A percentile compares a stretch with the other conserved stretches of the same genome.
These are phyloP conservation scores for Ammospiza maritima DNA, from an alignment of 2,797 vertebrate genomes.

Conservation along the genomic window DNA sequence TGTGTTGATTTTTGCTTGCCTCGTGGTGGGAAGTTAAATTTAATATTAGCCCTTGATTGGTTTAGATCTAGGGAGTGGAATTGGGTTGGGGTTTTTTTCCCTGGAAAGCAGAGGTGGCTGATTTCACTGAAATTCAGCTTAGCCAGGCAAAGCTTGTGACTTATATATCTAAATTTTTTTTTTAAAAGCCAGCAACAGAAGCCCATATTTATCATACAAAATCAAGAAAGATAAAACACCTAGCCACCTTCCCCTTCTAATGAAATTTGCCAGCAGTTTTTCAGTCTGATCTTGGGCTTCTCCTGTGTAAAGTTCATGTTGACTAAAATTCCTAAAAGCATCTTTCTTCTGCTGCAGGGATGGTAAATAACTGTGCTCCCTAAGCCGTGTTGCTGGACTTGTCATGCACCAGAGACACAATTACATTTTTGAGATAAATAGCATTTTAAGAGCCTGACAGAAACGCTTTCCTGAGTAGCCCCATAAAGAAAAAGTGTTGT, in stretches of 20 bases:
- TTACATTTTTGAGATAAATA: not conserved
- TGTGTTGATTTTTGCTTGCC: not conserved
- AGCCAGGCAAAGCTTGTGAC: not conserved
- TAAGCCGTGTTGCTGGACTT: not conserved
- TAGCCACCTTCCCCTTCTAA: not conserved
- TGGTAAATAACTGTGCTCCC: not conserved
- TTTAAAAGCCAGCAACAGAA: not conserved
- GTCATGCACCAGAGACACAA: not conserved
- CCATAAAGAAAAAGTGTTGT: not conserved
- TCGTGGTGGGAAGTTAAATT: not conserved
- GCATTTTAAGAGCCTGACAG: not conserved
- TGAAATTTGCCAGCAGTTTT: not conserved
- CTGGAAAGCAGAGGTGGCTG: not conserved
- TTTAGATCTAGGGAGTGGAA: not conserved
- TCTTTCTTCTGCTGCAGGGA: not conserved
- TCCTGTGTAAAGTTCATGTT: not conserved
- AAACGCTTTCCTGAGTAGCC: not conserved
- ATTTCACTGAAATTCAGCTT: not conserved
- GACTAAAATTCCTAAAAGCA: not conserved
- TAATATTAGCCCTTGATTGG: not conserved
- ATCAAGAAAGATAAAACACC: not conserved
- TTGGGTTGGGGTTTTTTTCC: rapidly evolving
- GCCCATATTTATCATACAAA: not conserved
- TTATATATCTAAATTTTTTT: not conserved
- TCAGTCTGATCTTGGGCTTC: not conserved